A percentile compares a stretch with the other conserved stretches of the same genome.
Evolutionary conservation across 1,140 invertebrate genomes (phyloP).

Genomic region (Lordiphosa stackelbergi): DNA sequence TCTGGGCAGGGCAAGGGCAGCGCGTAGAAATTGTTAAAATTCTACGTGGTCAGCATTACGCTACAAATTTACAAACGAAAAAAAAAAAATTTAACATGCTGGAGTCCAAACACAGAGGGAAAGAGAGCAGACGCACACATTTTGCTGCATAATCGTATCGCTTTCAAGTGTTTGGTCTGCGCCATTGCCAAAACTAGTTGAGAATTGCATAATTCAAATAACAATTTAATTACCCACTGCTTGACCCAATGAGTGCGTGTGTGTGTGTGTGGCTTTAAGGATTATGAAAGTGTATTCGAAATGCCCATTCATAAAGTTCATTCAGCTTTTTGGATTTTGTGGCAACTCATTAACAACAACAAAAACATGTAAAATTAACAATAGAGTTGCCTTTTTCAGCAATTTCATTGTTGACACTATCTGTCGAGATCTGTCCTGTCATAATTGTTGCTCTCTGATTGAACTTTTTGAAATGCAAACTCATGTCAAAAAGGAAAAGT

Average conservation of each 20-base stretch:
- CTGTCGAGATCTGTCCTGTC: conserved; percentile 60
- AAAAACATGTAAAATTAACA: conserved; percentile 34
- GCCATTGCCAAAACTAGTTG: conserved; percentile 44
- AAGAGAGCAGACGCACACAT: conserved; percentile 23
- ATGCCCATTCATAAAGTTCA: conserved; percentile 52
- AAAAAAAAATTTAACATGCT: conserved; percentile 56
- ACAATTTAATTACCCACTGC: conserved; percentile 41
- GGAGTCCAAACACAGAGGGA: conserved; percentile 32
- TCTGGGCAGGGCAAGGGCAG: conserved; percentile 18
- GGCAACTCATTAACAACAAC: conserved; percentile 55
- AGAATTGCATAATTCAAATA: conserved; percentile 54
- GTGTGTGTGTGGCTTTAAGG: conserved; percentile 16
- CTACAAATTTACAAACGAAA: conserved; percentile 64
- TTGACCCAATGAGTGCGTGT: conserved; percentile 35
- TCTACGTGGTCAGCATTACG: conserved; percentile 73
- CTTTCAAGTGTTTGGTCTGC: conserved; percentile 63
- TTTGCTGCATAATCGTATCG: conserved; percentile 74
- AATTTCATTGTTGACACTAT: conserved; percentile 71
- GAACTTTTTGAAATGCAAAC: conserved; percentile 36
- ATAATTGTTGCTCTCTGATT: conserved; percentile 61
- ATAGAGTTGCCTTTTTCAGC: conserved; percentile 44
- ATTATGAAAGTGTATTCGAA: conserved; percentile 33
- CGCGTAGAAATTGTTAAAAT: conserved; percentile 68
- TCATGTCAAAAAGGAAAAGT: conserved; percentile 19
- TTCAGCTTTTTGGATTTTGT: conserved; percentile 40